Conservation (phyloP, 2,888 invertebrate species). For the Cheilosia vernalis region DNA sequence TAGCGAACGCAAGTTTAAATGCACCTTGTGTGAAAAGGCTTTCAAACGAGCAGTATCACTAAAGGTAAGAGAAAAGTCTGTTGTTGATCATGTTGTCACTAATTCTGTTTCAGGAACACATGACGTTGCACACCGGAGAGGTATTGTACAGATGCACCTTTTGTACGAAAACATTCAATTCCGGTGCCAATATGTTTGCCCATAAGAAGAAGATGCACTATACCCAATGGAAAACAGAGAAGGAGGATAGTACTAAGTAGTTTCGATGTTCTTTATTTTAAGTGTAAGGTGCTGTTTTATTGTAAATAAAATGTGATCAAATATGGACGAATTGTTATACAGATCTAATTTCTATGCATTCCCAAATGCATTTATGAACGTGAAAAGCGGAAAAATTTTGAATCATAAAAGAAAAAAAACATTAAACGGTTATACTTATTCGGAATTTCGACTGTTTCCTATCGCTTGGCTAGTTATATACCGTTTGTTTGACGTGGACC, state of each 20-base stretch:
- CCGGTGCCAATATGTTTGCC: constrained; percentile 77
- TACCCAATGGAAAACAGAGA: constrained; percentile 74
- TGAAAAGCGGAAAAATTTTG: too few relatives aligned
- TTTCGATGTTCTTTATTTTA: neutral
- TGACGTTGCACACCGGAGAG: constrained; percentile 77
- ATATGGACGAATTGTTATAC: too few relatives aligned
- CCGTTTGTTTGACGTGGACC: too few relatives aligned
- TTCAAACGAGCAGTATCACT: constrained; percentile 76
- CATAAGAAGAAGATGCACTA: constrained; percentile 76
- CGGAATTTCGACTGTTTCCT: too few relatives aligned
- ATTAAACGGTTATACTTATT: too few relatives aligned
- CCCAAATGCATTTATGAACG: too few relatives aligned
- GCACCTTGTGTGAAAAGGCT: constrained; percentile 76
- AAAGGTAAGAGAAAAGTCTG: constrained; percentile 53
- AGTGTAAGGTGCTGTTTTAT: neutral
- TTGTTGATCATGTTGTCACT: neutral
- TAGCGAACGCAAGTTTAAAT: constrained; percentile 75
- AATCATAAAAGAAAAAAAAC: too few relatives aligned
- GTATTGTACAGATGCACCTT: constrained; percentile 76
- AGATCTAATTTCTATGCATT: too few relatives aligned
- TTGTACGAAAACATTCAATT: constrained; percentile 77
- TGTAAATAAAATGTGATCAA: too few relatives aligned
- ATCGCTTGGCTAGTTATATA: too few relatives aligned
- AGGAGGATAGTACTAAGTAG: constrained; percentile 36
- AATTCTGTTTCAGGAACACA: constrained; percentile 74